Conservation (phyloP, 1,140 invertebrate species). For the Saccostrea echinata region DNA sequence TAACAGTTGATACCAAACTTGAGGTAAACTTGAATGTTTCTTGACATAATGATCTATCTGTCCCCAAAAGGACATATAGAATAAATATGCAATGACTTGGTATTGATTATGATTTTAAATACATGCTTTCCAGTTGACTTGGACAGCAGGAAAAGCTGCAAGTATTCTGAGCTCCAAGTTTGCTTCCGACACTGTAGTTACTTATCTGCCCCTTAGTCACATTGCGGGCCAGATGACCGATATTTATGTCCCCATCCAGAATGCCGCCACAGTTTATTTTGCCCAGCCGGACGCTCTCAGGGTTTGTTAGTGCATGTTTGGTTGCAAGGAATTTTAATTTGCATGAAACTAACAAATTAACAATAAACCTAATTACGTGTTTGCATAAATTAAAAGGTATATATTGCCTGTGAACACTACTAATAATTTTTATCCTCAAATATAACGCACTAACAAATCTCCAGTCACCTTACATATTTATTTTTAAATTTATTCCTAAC, state of each 20-base stretch:
- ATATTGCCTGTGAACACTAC: not conserved
- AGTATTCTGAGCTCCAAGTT: slow-evolving; percentile 58
- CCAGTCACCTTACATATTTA: not conserved
- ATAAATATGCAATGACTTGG: not conserved
- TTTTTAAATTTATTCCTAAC: no score
- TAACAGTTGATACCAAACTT: not conserved
- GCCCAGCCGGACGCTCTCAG: slow-evolving; percentile 90
- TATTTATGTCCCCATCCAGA: slow-evolving; percentile 85
- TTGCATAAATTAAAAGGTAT: not conserved
- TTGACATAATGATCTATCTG: not conserved
- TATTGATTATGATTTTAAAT: not conserved
- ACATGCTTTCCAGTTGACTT: slow-evolving; percentile 64
- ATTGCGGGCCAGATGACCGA: slow-evolving; percentile 93
- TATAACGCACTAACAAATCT: not conserved
- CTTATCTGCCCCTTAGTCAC: slow-evolving; percentile 93
- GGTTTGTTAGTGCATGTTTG: slow-evolving; percentile 77
- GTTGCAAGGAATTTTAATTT: not conserved
- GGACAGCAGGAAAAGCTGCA: slow-evolving; percentile 56
- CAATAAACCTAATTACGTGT: not conserved
- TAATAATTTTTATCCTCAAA: not conserved
- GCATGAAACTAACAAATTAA: slow-evolving; percentile 33
- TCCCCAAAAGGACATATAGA: not conserved
- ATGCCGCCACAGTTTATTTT: slow-evolving; percentile 87
- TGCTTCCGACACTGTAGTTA: slow-evolving; percentile 85
- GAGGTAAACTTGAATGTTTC: not conserved